These are phyloP conservation scores for Cephus runcator DNA, from an alignment of 2,888 invertebrate species.

Conservation along the genomic window DNA sequence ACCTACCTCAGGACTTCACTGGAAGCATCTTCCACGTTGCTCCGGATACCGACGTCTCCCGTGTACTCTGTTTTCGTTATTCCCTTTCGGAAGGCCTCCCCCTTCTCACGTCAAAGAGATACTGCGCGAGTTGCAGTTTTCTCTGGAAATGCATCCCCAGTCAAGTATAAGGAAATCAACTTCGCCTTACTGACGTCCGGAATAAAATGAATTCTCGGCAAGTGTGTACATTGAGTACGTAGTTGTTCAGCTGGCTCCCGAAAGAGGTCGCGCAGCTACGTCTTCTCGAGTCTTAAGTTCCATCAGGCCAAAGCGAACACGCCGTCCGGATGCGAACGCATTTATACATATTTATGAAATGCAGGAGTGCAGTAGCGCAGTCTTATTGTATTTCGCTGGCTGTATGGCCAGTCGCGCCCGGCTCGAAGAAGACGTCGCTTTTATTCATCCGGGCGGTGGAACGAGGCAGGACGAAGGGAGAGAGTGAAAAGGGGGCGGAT, in stretches of 20 bases:
- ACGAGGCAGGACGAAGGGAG: not conserved
- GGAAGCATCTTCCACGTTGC: not conserved
- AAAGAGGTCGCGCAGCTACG: not conserved
- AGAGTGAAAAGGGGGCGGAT: not conserved
- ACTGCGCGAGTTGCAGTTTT: not conserved
- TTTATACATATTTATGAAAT: slow-evolving; percentile 5
- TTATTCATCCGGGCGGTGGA: not conserved
- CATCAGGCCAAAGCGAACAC: not conserved
- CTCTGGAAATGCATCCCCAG: not conserved
- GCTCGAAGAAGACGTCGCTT: not conserved
- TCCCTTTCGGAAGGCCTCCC: not conserved
- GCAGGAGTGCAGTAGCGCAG: not conserved
- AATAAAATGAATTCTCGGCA: not conserved
- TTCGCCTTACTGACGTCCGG: not conserved
- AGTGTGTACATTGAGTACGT: not conserved
- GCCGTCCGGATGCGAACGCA: not conserved
- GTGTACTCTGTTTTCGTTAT: not conserved
- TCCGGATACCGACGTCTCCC: not conserved
- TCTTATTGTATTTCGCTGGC: not conserved
- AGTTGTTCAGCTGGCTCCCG: not conserved
- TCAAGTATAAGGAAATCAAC: not conserved
- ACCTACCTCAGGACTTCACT: not conserved
- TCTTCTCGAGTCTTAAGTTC: not conserved
- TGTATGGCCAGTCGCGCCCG: not conserved
- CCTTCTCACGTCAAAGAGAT: not conserved